These are phyloP conservation scores for Caenorhabditis sp. DNA, from an alignment of 2,888 invertebrate species.

Conservation along the genomic window DNA sequence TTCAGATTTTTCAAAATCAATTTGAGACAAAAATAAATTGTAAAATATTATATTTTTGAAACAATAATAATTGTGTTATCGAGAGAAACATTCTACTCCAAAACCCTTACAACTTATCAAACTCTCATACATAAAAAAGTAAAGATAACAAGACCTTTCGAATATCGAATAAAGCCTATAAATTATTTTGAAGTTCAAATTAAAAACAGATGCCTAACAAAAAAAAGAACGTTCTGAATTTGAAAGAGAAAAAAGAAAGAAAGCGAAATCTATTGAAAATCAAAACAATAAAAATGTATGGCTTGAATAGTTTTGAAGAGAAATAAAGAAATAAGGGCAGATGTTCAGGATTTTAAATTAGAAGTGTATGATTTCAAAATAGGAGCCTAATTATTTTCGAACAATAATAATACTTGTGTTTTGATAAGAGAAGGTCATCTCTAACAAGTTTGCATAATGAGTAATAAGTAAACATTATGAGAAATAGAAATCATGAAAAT, in stretches of 20 bases:
- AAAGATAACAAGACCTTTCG: conserved; percentile 2
- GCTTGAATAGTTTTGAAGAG: conserved; percentile 2
- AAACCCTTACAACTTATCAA: conserved; percentile 11
- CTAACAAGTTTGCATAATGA: no score
- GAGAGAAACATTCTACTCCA: no score
- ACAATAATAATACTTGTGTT: no score
- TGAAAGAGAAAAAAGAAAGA: conserved; percentile 6
- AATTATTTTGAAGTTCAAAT: neutral
- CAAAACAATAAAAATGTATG: conserved; percentile 15
- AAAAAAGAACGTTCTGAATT: conserved; percentile 3
- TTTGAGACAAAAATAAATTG: no score
- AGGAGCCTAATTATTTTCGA: no score
- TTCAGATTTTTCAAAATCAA: no score
- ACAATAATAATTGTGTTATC: no score
- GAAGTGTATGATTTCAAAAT: neutral
- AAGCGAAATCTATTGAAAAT: conserved; percentile 8
- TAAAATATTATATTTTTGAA: no score
- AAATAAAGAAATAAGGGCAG: neutral
- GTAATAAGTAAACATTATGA: no score
- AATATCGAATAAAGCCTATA: conserved; percentile 2
- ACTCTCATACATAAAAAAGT: conserved; percentile 2
- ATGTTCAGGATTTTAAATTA: neutral
- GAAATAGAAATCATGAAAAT: neutral
- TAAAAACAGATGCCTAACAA: neutral
- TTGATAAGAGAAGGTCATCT: no score